Base-by-base conservation (phyloP, 2,113 vertebrate species). In the Lagopus muta region DNA sequence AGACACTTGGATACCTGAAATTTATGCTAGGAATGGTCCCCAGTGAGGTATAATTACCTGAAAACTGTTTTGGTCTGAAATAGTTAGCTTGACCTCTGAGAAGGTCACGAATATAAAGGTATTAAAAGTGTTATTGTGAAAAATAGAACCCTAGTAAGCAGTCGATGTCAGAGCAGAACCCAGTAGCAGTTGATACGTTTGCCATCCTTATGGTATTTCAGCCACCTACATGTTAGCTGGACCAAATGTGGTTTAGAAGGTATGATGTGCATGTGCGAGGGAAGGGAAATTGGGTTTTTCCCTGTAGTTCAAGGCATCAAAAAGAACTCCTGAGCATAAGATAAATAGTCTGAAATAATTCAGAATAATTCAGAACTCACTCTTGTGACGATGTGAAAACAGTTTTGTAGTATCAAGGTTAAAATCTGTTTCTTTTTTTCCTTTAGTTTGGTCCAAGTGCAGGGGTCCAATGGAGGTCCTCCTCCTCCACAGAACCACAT, bases 361-460 rank as follows among this genome's bases (percentile, higher is more conserved):
- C 10, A 43, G 6, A 62, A 66, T 50, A 34, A 8, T 90, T 81
- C 10, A 43, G 6, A 79, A 36, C 10, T 4, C 13, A 6, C 15
- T 62, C 30, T 87, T 79, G 24, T 85, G 45, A 25, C 7, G 0
- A 0, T 18, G 10, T 52, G 73, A 38, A 73, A 50, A 21, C 43
- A 38, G 19, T 12, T 69, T 50, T 43, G 5, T 22, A 76, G 30
- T 36, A 50, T 16, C 3, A 30, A 40, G 30, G 43, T 72, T 87
- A 79, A 87, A 79, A 82, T 27, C 25, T 7, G 2, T 0, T 0
- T n/a, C 18, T 20, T 0, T 6, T 91, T 91, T 91, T 88, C 40
- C 16, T 64, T 64, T 36, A 10, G 13, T 1, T 73, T 0, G 0
- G 3, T 88, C 42, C 27, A 69, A 81, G 15, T 0, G 0, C 13